These are phyloP conservation scores for Ochotona curzoniae DNA, from an alignment of 2,113 vertebrate species.

Conservation along the genomic window DNA sequence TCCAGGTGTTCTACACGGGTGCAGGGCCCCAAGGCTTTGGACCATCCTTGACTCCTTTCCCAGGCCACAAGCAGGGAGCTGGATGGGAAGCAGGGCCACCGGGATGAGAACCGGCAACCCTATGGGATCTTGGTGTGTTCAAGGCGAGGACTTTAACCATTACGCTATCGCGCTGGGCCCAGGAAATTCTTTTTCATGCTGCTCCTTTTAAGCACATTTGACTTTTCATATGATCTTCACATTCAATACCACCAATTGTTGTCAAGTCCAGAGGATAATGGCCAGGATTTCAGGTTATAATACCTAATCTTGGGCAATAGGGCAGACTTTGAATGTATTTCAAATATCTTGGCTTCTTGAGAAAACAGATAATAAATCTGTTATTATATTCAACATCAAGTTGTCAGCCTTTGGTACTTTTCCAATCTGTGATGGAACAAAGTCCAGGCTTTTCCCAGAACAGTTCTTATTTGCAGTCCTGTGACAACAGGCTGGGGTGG, in stretches of 20 bases:
- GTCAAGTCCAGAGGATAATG: constrained; percentile 32
- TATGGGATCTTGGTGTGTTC: too few species aligned
- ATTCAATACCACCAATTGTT: neutral
- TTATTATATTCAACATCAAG: constrained; percentile 22
- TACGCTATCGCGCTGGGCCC: too few species aligned
- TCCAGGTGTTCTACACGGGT: too few species aligned
- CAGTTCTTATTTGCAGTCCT: constrained; percentile 55
- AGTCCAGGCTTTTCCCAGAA: constrained; percentile 24
- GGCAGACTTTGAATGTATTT: neutral
- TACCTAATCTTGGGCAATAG: neutral
- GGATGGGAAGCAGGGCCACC: too few species aligned
- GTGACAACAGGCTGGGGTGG: neutral
- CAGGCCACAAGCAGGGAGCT: too few species aligned
- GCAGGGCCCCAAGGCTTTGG: too few species aligned
- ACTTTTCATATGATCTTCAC: neutral
- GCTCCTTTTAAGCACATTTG: neutral
- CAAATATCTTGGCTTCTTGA: constrained; percentile 46
- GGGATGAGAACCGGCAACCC: too few species aligned
- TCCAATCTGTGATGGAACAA: constrained; percentile 38
- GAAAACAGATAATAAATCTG: constrained; percentile 57
- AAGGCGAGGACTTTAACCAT: too few species aligned
- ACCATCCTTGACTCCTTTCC: too few species aligned
- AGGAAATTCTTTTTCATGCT: neutral
- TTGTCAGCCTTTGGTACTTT: neutral
- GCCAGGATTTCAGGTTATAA: neutral